Evolutionary conservation across 35 echinoderm and acorn worm species (phyloP).

Genomic region (Hemicentrotus pulcherrimus): DNA sequence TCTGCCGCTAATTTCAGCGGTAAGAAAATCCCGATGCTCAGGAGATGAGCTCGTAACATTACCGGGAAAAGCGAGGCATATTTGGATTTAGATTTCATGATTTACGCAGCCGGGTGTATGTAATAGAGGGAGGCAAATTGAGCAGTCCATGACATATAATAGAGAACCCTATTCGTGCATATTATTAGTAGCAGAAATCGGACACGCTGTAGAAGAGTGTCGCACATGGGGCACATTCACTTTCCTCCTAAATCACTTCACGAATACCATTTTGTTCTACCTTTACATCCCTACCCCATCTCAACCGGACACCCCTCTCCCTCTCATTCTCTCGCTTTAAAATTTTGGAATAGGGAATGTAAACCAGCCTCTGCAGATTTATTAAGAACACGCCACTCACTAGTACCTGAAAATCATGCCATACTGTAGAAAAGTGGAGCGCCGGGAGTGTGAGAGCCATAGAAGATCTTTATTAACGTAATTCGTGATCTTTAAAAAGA

Average conservation of each 20-base stretch:
- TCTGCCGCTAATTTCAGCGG: neutral
- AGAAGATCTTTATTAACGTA: too few species aligned
- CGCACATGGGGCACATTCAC: neutral
- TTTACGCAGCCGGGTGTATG: neutral
- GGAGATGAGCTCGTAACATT: neutral
- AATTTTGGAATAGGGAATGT: too few species aligned
- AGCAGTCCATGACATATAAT: neutral
- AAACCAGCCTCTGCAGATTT: neutral
- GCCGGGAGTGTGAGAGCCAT: too few species aligned
- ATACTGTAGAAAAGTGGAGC: too few species aligned
- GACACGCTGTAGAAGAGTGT: too few species aligned
- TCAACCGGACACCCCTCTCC: neutral
- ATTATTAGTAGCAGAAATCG: too few species aligned
- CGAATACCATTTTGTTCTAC: neutral
- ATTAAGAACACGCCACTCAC: neutral
- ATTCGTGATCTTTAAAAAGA: too few species aligned
- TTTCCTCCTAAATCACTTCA: neutral
- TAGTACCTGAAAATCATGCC: neutral
- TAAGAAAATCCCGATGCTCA: neutral
- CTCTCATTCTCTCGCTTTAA: neutral
- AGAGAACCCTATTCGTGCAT: too few species aligned
- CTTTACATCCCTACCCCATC: neutral
- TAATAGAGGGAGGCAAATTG: neutral
- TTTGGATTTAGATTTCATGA: constrained; percentile 5
- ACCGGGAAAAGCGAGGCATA: neutral